Conservation (phyloP, 2,888 invertebrate species). For the Sphaerophoria rueppellii region DNA sequence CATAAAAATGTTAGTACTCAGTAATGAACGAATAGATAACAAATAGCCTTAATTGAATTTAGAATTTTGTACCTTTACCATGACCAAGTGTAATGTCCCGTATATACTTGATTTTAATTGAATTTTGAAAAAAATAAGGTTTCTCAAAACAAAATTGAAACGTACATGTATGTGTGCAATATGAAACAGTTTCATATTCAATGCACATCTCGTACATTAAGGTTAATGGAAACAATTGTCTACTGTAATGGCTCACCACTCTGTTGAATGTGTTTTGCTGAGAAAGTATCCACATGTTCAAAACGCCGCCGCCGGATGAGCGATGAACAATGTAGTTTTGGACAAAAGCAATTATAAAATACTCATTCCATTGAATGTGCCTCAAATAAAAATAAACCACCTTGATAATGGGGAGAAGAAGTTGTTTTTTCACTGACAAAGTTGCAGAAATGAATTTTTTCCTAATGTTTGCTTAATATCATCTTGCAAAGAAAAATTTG, state of each 20-base stretch:
- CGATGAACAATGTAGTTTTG: slow-evolving; percentile 48
- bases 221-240: slow-evolving; percentile 71
- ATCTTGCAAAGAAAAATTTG: neutral
- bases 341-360: slow-evolving; percentile 70
- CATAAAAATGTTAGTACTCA: too few relatives aligned
- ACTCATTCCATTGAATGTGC: slow-evolving; percentile 33
- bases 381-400: slow-evolving; percentile 12
- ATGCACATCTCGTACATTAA: slow-evolving; percentile 51
- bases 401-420: slow-evolving; percentile 25
- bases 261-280: slow-evolving; percentile 57
- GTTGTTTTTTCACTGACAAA: slow-evolving; percentile 1
- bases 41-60: too few relatives aligned
- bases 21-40: too few relatives aligned
- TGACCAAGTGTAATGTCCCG: too few relatives aligned
- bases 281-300: slow-evolving; percentile 69
- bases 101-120: too few relatives aligned
- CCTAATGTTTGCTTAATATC: neutral
- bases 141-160: too few relatives aligned
- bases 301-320: slow-evolving; percentile 2
- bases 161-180: neutral
- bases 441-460: neutral
- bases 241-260: slow-evolving; percentile 60
- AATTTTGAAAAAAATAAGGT: too few relatives aligned
- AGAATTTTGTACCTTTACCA: too few relatives aligned
- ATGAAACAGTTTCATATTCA: slow-evolving; percentile 56